Base-by-base conservation (phyloP, 1,140 invertebrate genomes). In the Zophobas atratus region DNA sequence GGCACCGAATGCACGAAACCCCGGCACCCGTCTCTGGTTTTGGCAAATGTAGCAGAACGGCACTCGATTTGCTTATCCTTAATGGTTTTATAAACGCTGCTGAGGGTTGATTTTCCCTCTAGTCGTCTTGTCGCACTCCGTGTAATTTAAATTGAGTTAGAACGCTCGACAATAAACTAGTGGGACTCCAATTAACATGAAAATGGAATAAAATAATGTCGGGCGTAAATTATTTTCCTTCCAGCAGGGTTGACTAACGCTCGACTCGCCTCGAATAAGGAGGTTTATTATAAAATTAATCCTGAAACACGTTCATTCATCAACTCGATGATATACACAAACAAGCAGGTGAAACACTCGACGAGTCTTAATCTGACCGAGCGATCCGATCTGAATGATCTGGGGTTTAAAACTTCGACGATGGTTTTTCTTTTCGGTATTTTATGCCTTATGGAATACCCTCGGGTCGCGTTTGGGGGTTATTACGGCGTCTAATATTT, bases 191-290 rank as follows among this genome's bases (percentile, higher is more conserved):
- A 82, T 82, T 82, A 80, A 80, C 79, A 80, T 80, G 81, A 79
- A 82, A 82, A 82, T 82, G 75, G 75, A 77, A 82, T 82, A 78
- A 81, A 81, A 80, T 81, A 81, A 80, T 80, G 73, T 63, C 51
- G 48, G 63, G 39, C 67, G 60, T 67, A 67, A 67, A 67, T 67
- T 67, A 67, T 67, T 67, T 67, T 67, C 60, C 60, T 67, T 67
- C 60, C 60, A 67, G 60, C 39, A 67, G 39, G 43, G 60, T 67
- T 67, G 60, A 43, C 60, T 67, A 34, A 67, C 60, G 33, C 60
- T 41, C 38, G 20, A 67, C 39, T 67, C 56, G 56, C 35, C 43
- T 8, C 6, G 60, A n/a, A 67, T 43, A 67, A 67, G 56, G 56
- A 60, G 56, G 56, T 60, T 60, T 39, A 60, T 60, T 60, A 60